Conservation (phyloP, 2,797 vertebrate genomes). For the Pangasius larnaudii region DNA sequence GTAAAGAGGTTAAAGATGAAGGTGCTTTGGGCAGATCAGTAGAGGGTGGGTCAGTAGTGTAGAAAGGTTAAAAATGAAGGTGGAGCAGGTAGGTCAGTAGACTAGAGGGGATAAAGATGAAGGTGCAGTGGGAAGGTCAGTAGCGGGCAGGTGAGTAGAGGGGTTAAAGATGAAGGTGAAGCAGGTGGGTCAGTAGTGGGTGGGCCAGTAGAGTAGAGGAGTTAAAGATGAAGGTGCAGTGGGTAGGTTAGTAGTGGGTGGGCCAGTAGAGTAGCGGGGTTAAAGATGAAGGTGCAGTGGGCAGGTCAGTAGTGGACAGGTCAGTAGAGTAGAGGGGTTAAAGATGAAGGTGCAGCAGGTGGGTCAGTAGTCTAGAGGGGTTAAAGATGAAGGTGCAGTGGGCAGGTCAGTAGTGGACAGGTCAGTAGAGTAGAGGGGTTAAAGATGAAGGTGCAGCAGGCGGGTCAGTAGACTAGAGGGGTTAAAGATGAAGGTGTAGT, state of each 20-base stretch:
- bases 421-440: too few species aligned
- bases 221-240: too few species aligned
- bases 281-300: not conserved
- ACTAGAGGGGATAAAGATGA: not conserved
- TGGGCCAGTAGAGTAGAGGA: too few species aligned
- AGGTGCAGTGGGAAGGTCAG: not conserved
- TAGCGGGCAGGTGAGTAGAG: not conserved
- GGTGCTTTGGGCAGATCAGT: not conserved
- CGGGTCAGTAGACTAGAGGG: too few species aligned
- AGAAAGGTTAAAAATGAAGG: not conserved
- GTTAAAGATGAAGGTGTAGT: not conserved
- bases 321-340: not conserved
- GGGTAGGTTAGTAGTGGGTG: too few species aligned
- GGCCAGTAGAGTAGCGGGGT: not conserved
- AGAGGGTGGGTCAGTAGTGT: slow-evolving; percentile 9
- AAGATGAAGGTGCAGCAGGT: not conserved
- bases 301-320: not conserved
- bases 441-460: not conserved
- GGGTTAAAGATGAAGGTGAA: not conserved
- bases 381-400: not conserved
- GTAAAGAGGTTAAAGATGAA: not conserved
- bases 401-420: not conserved
- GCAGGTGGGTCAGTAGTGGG: not conserved
- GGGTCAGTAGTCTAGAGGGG: not conserved
- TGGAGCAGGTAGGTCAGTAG: not conserved